Base-by-base conservation (phyloP, 2,888 invertebrate genomes). In the Strigamia crassipes region DNA sequence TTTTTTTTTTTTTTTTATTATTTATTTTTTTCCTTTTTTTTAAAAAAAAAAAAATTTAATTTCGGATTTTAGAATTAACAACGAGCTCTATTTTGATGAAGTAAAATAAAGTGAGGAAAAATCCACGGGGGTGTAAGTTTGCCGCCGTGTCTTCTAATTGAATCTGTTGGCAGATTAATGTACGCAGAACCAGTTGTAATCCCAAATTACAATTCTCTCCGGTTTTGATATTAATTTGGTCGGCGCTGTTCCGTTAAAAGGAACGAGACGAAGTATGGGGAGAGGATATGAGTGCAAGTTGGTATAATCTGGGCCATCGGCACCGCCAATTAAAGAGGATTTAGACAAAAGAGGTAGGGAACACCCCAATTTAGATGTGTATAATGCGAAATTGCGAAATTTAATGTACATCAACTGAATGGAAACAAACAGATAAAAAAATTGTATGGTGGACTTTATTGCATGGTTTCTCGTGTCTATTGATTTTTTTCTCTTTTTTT, bases 151-250 rank as follows among this genome's bases (percentile, higher is more conserved):
- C 73, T 73, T 31, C 73, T 73, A 73, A 73, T 73, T 73, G 73
- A 73, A 73, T 73, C 73, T 73, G 73, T 31, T 73, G 73, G 73
- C 78, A 42, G 78, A 78, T 78, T 41, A 78, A 78, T 78, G 42
- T 78, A 41, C 78, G 78, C 78, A 78, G 78, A 78, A 78, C 78
- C 38, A 78, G 78, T 78, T 78, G 78, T 78, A 78, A 78, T 78
- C 78, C 73, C 78, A 78, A 78, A 78, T 78, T 78, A 78, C 78
- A 42, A 78, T 42, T 41, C 78, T 78, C 78, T 73, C 73, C 73
- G 73, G 42, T 78, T 78, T 78, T 38, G 78, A 78, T 78, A 78
- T 78, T 78, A 78, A 78, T 78, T 78, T 78, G 41, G 78, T 78
- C 73, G 73, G 73, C 73, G 73, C 73, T 73, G 73, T 31, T 73